Evolutionary conservation across 2,888 invertebrate genomes (phyloP).

Genomic region (Ophonus ardosiacus): DNA sequence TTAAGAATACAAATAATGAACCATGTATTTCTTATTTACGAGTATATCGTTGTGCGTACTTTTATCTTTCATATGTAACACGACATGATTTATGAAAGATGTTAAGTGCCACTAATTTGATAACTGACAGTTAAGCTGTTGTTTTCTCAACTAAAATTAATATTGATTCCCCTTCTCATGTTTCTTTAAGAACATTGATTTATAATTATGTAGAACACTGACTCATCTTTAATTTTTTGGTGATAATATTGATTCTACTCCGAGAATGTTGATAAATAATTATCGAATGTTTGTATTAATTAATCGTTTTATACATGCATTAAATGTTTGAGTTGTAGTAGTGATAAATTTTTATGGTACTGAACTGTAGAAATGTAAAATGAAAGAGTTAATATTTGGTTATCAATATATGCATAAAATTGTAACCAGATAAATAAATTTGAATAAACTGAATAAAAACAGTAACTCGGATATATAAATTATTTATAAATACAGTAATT

Average conservation of each 20-base stretch:
- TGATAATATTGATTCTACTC: not conserved
- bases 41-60: slow-evolving; percentile 55
- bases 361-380: not conserved
- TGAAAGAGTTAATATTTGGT: not conserved
- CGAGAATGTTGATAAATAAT: not conserved
- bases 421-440: not conserved
- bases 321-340: not conserved
- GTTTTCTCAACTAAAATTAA: slow-evolving; percentile 39
- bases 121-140: slow-evolving; percentile 33
- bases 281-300: not conserved
- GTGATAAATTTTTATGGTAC: not conserved
- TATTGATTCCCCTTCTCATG: slow-evolving; percentile 20
- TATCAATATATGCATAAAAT: not conserved
- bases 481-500: not conserved
- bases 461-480: not conserved
- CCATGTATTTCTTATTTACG: slow-evolving; percentile 25
- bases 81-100: slow-evolving; percentile 59
- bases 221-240: slow-evolving; percentile 3
- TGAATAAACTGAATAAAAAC: not conserved
- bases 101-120: slow-evolving; percentile 54
- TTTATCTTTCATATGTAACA: slow-evolving; percentile 58
- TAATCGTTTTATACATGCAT: not conserved
- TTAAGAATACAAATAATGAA: slow-evolving; percentile 19
- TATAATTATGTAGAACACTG: slow-evolving; percentile 25
- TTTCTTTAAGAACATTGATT: slow-evolving; percentile 29